These are phyloP conservation scores for Labia minor DNA, from an alignment of 2,888 invertebrate species.

Conservation along the genomic window DNA sequence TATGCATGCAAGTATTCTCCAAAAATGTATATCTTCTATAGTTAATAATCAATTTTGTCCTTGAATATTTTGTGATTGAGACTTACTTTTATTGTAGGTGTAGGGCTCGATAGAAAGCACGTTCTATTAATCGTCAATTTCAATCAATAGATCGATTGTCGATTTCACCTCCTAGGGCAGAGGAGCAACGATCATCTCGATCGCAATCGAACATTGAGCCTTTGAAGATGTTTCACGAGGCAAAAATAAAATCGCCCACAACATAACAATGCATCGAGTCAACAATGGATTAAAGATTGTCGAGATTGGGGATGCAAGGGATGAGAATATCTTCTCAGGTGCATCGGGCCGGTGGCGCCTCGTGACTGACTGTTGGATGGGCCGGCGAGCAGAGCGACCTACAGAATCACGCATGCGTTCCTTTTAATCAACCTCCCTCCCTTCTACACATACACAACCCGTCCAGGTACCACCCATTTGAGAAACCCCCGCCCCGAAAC, in stretches of 20 bases:
- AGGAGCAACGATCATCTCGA: background rate
- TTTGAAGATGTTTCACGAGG: too few species aligned
- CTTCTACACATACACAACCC: background rate
- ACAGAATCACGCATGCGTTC: background rate
- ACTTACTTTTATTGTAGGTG: background rate
- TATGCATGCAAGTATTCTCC: background rate
- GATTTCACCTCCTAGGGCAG: background rate
- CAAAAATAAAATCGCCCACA: too few species aligned
- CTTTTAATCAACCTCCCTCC: too few species aligned
- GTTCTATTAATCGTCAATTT: background rate
- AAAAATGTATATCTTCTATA: background rate
- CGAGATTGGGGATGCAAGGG: too few species aligned
- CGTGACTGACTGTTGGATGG: background rate
- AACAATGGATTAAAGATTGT: too few species aligned
- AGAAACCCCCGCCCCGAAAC: background rate
- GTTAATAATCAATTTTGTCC: background rate
- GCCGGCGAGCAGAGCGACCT: background rate
- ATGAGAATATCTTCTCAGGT: background rate
- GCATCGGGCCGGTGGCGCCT: background rate
- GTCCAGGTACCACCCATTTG: too few species aligned
- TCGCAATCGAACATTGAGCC: too few species aligned
- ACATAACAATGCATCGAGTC: too few species aligned
- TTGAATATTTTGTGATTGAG: background rate
- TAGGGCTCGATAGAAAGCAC: background rate
- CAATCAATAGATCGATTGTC: slow-evolving; percentile 13